phyloP scores from a whole-genome alignment of 2,888 invertebrate genomes.

The Eubasilissa splendida region DNA sequence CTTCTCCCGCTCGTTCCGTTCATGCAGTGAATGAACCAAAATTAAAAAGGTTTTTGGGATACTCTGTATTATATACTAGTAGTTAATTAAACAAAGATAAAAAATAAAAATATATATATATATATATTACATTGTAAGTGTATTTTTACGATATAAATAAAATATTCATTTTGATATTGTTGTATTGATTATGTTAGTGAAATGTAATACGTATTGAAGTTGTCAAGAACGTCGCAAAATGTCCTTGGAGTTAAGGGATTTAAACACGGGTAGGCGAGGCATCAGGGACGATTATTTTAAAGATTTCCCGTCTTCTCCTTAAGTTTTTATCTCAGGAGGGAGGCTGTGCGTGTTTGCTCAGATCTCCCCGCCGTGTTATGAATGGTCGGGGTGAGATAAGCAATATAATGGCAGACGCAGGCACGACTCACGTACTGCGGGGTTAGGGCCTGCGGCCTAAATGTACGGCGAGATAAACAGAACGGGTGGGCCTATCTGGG shows the following conservation, averaged over 20 bases:
- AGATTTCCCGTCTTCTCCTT: conserved; percentile 33
- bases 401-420: conserved; percentile 30
- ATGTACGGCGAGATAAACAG: conserved; percentile 18
- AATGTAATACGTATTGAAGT: too few relatives aligned
- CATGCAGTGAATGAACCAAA: too few relatives aligned
- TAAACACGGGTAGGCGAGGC: conserved; percentile 3
- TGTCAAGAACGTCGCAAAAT: conserved; percentile 4
- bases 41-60: too few relatives aligned
- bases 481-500: not conserved
- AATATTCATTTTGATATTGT: too few relatives aligned
- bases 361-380: conserved; percentile 5
- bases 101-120: too few relatives aligned
- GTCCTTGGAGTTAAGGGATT: conserved; percentile 10
- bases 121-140: too few relatives aligned
- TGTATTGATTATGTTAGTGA: too few relatives aligned
- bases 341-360: not conserved
- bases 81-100: too few relatives aligned
- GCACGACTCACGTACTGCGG: conserved; percentile 21
- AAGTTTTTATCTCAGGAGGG: conserved; percentile 29
- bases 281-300: conserved; percentile 32
- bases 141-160: too few relatives aligned
- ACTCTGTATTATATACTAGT: too few relatives aligned
- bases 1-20: too few relatives aligned
- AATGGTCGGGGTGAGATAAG: conserved; percentile 33
- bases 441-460: conserved; percentile 4